These are phyloP conservation scores for Mastomys coucha DNA, from an alignment of 2,113 vertebrate genomes.

Conservation along the genomic window DNA sequence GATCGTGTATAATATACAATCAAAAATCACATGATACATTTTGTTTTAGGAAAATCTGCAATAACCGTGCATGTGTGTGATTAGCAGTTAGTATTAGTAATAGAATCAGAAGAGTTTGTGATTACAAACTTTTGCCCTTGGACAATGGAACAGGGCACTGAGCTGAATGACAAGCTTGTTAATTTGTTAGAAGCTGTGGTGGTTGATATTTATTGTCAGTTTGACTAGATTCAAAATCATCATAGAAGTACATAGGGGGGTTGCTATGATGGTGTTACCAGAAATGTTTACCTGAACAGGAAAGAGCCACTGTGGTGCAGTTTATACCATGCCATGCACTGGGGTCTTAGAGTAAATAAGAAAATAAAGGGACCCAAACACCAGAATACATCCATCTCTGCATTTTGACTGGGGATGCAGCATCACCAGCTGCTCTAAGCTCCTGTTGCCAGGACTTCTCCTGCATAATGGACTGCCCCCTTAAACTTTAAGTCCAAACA, in stretches of 20 bases:
- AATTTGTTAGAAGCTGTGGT: background rate
- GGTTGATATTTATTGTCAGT: background rate
- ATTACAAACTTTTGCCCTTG: background rate
- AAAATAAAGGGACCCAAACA: background rate
- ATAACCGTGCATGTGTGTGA: background rate
- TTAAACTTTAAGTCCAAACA: background rate
- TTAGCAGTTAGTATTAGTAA: background rate
- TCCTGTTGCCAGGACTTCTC: background rate
- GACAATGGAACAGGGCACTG: background rate
- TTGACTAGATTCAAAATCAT: background rate
- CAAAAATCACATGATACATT: background rate
- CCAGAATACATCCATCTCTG: background rate
- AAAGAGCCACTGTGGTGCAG: background rate
- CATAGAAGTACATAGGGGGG: background rate
- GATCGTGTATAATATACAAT: background rate
- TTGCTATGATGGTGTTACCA: background rate
- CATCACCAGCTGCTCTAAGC: background rate
- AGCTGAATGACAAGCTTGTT: no score
- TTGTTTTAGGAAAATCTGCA: slow-evolving; percentile 1
- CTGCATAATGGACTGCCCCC: no score
- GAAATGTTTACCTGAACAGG: background rate
- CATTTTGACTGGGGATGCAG: background rate
- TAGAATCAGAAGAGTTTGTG: background rate
- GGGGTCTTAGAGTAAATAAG: background rate
- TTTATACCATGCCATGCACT: background rate